A percentile compares a stretch with the other conserved stretches of the same genome.
These are phyloP conservation scores for Chiridota heheva DNA, from an alignment of 35 echinoderm and acorn worm species.

Conservation along the genomic window DNA sequence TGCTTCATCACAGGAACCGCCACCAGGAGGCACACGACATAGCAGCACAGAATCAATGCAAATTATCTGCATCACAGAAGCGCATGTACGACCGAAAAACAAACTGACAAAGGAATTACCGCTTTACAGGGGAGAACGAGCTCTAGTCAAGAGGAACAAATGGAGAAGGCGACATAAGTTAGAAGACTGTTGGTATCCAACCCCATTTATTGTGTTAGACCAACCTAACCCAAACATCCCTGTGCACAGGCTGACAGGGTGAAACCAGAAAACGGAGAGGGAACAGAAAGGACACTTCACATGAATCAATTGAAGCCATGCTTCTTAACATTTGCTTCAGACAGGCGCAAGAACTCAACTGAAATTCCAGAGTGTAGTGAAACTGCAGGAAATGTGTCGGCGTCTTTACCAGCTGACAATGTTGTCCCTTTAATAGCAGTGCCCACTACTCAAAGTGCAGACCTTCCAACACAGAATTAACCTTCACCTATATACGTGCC, in stretches of 20 bases:
- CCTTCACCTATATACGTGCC: no score
- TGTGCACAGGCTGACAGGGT: neutral
- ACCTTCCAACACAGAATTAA: no score
- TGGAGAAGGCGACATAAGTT: neutral
- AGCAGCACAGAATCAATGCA: neutral
- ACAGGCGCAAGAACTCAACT: no score
- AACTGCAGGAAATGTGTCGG: no score
- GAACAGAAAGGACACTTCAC: neutral
- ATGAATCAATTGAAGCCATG: slow-evolving; percentile 10
- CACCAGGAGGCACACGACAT: neutral
- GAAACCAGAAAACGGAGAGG: slow-evolving; percentile 19
- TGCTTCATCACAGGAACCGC: neutral
- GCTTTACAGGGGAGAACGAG: neutral
- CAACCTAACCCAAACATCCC: neutral
- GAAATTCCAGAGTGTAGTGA: no score
- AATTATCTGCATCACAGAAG: neutral
- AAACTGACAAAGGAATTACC: neutral
- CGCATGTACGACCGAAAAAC: neutral
- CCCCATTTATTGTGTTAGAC: neutral
- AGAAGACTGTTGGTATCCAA: slow-evolving; percentile 1
- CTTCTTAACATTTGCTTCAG: no score
- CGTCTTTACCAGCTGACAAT: no score
- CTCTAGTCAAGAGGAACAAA: neutral
- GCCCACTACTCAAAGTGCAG: no score
- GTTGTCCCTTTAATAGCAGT: no score